Percentiles rank a stretch among this genome's conserved stretches.
Evolutionary conservation across 2,888 invertebrate species (phyloP).

Genomic region (Resseliella maxima): DNA sequence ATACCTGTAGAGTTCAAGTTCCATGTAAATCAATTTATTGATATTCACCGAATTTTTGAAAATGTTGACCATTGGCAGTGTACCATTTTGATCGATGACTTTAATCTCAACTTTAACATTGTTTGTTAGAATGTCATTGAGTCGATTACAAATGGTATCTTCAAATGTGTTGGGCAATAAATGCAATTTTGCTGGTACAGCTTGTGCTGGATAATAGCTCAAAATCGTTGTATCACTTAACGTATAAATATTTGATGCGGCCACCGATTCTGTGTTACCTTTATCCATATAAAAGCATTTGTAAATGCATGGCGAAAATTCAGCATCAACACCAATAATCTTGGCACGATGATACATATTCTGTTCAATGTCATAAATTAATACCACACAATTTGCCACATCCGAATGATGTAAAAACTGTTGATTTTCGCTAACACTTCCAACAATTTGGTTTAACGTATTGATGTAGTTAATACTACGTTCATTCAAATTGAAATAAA

Average conservation of each 20-base stretch:
- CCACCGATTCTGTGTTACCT: background rate
- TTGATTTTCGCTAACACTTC: background rate
- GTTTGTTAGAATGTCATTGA: constrained; percentile 2
- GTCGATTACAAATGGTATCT: background rate
- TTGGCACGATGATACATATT: background rate
- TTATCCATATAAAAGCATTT: constrained; percentile 26
- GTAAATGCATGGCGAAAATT: background rate
- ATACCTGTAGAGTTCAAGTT: background rate
- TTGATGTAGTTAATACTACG: background rate
- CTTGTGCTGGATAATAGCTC: constrained; percentile 4
- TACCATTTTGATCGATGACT: background rate
- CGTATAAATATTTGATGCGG: background rate
- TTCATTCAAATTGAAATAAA: constrained; percentile 7
- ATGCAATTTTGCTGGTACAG: background rate
- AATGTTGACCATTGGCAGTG: background rate
- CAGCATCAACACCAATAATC: background rate
- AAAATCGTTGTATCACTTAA: background rate
- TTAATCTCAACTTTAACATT: background rate
- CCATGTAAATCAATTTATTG: background rate
- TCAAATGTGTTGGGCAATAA: background rate
- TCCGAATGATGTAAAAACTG: background rate
- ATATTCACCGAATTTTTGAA: background rate
- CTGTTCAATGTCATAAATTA: constrained; percentile 3
- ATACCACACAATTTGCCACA: background rate
- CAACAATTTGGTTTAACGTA: background rate